Conservation (phyloP, 2,797 vertebrate species). For the Gouania willdenowi region DNA sequence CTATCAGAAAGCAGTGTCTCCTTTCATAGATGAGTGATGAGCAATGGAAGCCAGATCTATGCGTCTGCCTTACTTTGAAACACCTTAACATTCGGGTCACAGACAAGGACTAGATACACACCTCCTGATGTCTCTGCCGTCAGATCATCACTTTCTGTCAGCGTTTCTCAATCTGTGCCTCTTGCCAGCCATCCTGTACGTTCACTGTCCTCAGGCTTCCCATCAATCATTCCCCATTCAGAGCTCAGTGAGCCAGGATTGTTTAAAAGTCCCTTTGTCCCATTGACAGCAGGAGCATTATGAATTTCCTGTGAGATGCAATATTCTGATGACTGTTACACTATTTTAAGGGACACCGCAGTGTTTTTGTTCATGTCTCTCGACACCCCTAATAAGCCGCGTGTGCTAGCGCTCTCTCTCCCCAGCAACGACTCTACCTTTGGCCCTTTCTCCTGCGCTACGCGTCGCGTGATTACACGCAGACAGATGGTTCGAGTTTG, state of each 20-base stretch:
- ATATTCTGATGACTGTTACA: slow-evolving; percentile 64
- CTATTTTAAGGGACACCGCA: slow-evolving; percentile 41
- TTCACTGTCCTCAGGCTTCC: slow-evolving; percentile 61
- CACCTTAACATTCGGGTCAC: slow-evolving; percentile 52
- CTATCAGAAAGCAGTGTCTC: slow-evolving; percentile 52
- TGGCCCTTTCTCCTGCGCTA: slow-evolving; percentile 38
- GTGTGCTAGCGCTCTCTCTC: slow-evolving; percentile 42
- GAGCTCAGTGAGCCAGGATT: slow-evolving; percentile 37
- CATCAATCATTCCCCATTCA: slow-evolving; percentile 67
- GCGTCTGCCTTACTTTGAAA: slow-evolving; percentile 2
- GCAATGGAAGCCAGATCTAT: slow-evolving; percentile 47
- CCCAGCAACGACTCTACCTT: slow-evolving; percentile 42
- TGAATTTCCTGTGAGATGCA: slow-evolving; percentile 52
- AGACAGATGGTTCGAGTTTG: slow-evolving; percentile 68
- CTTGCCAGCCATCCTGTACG: slow-evolving; percentile 24
- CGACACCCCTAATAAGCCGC: slow-evolving; percentile 59
- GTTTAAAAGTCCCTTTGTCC: slow-evolving; percentile 68
- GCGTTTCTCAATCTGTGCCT: slow-evolving; percentile 33
- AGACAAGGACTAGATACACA: slow-evolving; percentile 43
- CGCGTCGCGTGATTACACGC: slow-evolving; percentile 46
- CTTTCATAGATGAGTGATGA: slow-evolving; percentile 56
- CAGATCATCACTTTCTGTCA: slow-evolving; percentile 68
- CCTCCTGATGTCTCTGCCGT: slow-evolving; percentile 41
- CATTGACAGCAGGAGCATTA: slow-evolving; percentile 30
- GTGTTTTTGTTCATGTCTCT: slow-evolving; percentile 44